These are phyloP conservation scores for Physella acuta DNA, from an alignment of 1,140 invertebrate species.

Conservation along the genomic window DNA sequence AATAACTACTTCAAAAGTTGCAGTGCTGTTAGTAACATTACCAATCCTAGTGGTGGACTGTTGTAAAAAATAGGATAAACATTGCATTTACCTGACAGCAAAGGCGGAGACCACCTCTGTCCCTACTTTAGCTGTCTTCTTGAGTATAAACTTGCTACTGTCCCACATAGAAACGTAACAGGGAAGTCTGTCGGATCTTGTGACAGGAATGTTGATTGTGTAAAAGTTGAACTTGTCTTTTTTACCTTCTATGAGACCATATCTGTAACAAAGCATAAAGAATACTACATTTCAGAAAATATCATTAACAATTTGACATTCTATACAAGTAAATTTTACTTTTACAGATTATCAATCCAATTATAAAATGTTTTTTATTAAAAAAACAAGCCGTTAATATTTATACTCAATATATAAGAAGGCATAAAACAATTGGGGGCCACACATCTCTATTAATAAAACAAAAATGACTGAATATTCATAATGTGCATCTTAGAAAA, in stretches of 20 bases:
- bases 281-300: too few relatives aligned
- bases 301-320: not conserved
- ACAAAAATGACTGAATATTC: too few relatives aligned
- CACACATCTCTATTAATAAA: too few relatives aligned
- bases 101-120: constrained; percentile 80
- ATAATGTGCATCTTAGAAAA: too few relatives aligned
- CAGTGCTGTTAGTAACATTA: too few relatives aligned
- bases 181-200: constrained; percentile 66
- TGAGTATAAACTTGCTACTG: constrained; percentile 48
- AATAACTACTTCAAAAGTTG: too few relatives aligned
- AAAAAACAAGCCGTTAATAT: too few relatives aligned
- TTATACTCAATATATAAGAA: too few relatives aligned
- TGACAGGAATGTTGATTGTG: constrained; percentile 78
- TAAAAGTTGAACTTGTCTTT: constrained; percentile 72
- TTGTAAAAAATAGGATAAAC: too few relatives aligned
- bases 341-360: not conserved
- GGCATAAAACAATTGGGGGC: too few relatives aligned
- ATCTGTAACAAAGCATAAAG: constrained; percentile 64
- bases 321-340: not conserved
- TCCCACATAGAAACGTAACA: constrained; percentile 62
- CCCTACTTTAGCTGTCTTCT: constrained; percentile 51
- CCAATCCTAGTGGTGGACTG: too few relatives aligned
- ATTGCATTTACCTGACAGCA: constrained; percentile 67
- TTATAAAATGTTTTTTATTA: too few relatives aligned
- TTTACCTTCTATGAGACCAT: constrained; percentile 71